Evolutionary conservation across 53 echinoderm and acorn worm species (phyloP), one percentile per base, ranked within the genome.

Genomic region (Henricia sp.): DNA sequence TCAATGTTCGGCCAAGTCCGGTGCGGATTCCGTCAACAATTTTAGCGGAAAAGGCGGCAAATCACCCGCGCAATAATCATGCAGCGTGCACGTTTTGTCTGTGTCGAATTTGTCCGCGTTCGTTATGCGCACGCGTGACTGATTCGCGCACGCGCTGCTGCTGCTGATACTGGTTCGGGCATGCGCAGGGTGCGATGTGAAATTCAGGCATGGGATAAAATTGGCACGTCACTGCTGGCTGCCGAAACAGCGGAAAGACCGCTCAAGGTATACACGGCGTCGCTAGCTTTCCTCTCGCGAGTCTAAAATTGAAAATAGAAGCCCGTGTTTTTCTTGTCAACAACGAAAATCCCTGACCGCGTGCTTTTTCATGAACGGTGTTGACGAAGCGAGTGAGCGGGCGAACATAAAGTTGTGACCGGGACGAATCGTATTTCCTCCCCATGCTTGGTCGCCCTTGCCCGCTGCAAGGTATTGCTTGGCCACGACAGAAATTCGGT

Each of bases 281-380:
- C 74, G n/a, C n/a, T n/a, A 34, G 23, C 53, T 74, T 74, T 24
- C 56, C 73, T 36, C 73, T 74, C 55, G 54, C 54, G 53, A 37
- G 3, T 51, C 55, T 36, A n/a, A 54, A 74, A 37, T 12, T n/a
- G 25, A 53, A 53, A 19, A 74, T 10, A 11, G 63, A 30, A 52
- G 26, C 24, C 77, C 26, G 42, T 77, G 77, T 77, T 77, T 58
- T 77, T 30, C 60, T 59, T 77, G 77, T 77, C 77, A 77, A 77
- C 77, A 77, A 28, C 28, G 28, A 27, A 77, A 29, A 8, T 16
- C 51, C 39, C 28, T 24, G 29, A 13, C 28, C 60, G 59, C 40
- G 41, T 41, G 36, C 20, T 53, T 35, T n/a, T 32, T 6, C 64
- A 35, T 19, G 64, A 35, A 14, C 33, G 33, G 23, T 37, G 56